Conservation (phyloP, 2,113 vertebrate species). For the Chrysochloris asiatica region DNA sequence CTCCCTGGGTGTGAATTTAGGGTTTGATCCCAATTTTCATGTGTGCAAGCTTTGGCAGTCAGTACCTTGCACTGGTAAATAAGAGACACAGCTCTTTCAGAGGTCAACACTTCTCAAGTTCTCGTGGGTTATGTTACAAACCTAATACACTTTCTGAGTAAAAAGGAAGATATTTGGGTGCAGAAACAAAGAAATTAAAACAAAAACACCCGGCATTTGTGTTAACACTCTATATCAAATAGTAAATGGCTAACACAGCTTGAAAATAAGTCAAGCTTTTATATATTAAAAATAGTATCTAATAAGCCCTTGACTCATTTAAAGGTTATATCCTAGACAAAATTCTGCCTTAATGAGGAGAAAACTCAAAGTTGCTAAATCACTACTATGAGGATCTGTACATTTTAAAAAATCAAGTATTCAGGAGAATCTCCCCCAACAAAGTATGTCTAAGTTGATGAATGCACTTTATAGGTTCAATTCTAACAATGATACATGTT, state of each 20-base stretch:
- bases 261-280: slow-evolving; percentile 9
- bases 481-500: neutral
- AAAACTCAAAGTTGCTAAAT: neutral
- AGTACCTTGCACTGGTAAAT: neutral
- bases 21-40: neutral
- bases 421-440: neutral
- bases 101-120: neutral
- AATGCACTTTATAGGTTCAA: slow-evolving; percentile 27
- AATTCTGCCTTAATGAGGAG: neutral
- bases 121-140: neutral
- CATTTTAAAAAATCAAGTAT: slow-evolving; percentile 45
- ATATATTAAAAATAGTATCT: slow-evolving; percentile 31
- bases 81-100: neutral
- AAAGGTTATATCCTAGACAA: neutral
- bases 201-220: neutral
- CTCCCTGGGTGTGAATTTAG: neutral
- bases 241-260: slow-evolving; percentile 24
- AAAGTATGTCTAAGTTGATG: neutral
- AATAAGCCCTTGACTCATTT: neutral
- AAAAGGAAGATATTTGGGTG: neutral
- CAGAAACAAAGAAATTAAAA: neutral
- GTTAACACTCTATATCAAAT: slow-evolving; percentile 9
- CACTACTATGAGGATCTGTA: slow-evolving; percentile 9
- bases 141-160: neutral
- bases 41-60: neutral